Base-by-base conservation (phyloP, 2,797 vertebrate species). In the Alcedo atthis region DNA sequence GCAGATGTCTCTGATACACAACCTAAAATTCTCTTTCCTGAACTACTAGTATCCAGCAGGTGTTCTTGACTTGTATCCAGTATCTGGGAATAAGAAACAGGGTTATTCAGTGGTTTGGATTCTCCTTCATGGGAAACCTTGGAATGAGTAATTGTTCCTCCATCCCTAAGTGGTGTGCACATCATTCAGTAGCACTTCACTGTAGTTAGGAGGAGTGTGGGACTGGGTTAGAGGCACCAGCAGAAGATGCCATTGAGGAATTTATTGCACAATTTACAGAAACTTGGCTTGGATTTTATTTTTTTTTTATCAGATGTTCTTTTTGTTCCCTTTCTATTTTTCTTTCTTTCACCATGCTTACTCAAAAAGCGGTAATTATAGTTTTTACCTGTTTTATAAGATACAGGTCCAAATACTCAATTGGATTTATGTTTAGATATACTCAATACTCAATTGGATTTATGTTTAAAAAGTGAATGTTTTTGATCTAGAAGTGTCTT, bases 121-220 rank as follows among this genome's bases (percentile, higher is more conserved):
- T 43, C 17, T 64, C 19, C 40, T 42, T n/a, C 4, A 0, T 8
- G 0, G 1, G 32, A 40, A 58, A 3, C 17, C 53, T 64, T 61
- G 33, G 30, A 42, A 18, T 48, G 71, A 45, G 25, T 35, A 7
- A 12, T 16, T 64, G 64, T 71, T 40, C 10, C 8, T 66, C 25
- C 10, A 32, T 28, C 18, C 43, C 42, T 3, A 46, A 35, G 46
- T 18, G 53, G 28, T 33, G 35, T 21, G 20, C 19, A 0, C 37
- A 26, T 54, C 1, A 0, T 42, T 82, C 63, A 42, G 32, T 43
- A 55, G n/a, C 5, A 0, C 22, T 26, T 48, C 0, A 0, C 49
- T 75, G 51, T 8, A 30, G 26, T 40, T 25, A 1, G 51, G n/a
- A 12, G 17, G 58, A 42, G 6, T 40, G 8, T 18, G 30, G 17